Conservation (phyloP, 2,113 vertebrate species). For the Eleginops maclovinus region DNA sequence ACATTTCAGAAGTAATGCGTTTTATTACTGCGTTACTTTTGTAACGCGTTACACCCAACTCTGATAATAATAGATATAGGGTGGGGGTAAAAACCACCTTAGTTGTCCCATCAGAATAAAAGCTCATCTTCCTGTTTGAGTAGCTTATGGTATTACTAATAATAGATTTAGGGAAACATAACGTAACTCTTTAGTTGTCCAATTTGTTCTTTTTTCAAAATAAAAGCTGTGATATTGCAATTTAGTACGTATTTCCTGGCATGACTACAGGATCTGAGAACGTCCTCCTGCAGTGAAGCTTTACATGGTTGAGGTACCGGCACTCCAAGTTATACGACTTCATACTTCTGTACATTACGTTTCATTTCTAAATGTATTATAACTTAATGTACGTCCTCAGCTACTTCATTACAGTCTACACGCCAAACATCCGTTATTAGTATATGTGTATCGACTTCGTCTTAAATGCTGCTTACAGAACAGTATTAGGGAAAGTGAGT, state of each 20-base stretch:
- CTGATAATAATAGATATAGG: no score
- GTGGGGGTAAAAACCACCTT: no score
- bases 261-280: background rate
- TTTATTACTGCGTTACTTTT: no score
- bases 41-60: no score
- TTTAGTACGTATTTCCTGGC: background rate
- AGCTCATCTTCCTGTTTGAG: no score
- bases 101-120: no score
- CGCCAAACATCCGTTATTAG: background rate
- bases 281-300: background rate
- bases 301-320: background rate
- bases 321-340: background rate
- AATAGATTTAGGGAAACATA: no score
- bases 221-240: conserved; percentile 12
- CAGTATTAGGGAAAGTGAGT: no score
- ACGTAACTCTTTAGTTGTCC: no score
- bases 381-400: background rate
- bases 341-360: background rate
- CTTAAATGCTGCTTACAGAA: background rate
- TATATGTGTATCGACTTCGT: no score
- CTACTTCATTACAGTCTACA: background rate
- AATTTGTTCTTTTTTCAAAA: background rate
- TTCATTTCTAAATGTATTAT: background rate
- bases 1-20: no score
- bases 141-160: no score